Conservation (phyloP, 2,797 vertebrate genomes). For the Emydoidea blandingii region DNA sequence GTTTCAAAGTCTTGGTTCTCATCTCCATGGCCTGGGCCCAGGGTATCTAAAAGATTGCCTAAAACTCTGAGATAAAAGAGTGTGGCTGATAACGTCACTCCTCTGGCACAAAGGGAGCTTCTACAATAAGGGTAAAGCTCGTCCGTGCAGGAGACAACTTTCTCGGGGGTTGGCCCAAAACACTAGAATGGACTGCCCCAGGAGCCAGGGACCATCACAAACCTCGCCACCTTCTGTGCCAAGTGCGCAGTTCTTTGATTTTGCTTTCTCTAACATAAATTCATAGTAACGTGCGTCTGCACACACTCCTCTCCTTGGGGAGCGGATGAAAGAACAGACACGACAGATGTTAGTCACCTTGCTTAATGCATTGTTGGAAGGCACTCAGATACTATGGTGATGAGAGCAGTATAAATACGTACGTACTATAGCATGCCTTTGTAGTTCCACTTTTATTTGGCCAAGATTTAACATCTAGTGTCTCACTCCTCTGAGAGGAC, state of each 20-base stretch:
- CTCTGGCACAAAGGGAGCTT: background rate
- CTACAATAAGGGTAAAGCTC: background rate
- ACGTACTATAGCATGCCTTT: background rate
- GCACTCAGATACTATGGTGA: conserved; percentile 44
- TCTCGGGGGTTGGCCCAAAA: background rate
- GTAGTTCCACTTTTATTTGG: background rate
- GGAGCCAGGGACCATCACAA: background rate
- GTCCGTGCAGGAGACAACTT: background rate
- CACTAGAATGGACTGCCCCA: fast-evolving
- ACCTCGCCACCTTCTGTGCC: background rate
- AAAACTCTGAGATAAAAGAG: background rate
- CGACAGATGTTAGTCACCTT: conserved; percentile 34
- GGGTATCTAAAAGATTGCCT: background rate
- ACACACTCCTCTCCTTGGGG: conserved; percentile 51
- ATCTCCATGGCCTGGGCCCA: background rate
- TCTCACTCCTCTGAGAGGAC: fast-evolving
- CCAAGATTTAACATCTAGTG: background rate
- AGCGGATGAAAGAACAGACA: conserved; percentile 43
- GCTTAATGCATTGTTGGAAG: background rate
- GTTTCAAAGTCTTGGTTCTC: background rate
- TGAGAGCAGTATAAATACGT: background rate
- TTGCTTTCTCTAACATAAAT: conserved; percentile 25
- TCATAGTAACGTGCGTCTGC: background rate
- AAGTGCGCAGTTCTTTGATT: conserved; percentile 9
- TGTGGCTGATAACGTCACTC: background rate